Evolutionary conservation across 2,797 vertebrate genomes (phyloP), one percentile per base, ranked within the genome.

Genomic region (Otus scops): DNA sequence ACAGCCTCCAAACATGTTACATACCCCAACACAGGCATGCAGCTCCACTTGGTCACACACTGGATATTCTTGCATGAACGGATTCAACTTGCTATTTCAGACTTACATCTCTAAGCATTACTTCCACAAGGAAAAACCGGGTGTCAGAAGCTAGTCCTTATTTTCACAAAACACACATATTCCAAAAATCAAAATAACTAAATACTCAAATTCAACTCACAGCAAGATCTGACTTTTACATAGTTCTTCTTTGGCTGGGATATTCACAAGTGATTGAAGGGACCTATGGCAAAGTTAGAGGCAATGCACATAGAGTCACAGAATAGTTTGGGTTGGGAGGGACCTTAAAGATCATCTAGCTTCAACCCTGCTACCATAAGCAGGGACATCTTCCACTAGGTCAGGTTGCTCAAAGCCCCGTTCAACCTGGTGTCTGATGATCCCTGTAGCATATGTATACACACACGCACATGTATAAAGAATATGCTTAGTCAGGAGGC

Each of bases 21-120:
- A 11, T 10, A 73, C 11, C 34, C 6, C 51, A 78, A 18, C 16
- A 61, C 6, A 50, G 61, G 48, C 18, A 48, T 6, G 11, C 48
- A 89, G 60, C 28, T 89, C 28, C 26, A 38, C 68, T 27, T 68
- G 48, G 36, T 56, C 56, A 14, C 8, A 8, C 5, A 26, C 28
- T 27, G 12, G 27, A 51, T 0, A 0, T 19, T 36, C 36, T 7
- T 27, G 24, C n/a, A 17, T 0, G 0, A 65, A 63, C 0, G 1
- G 54, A 85, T 53, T 9, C 30, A 59, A 15, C 26, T 30, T 77
- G 34, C 28, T 50, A 6, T 56, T 64, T 64, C 26, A 83, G n/a
- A 92, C 27, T 57, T 51, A 14, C 1, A 48, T 18, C 17, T 43
- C 39, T 2, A 30, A 7, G 34, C 19, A 7, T 24, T 47, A 64